Evolutionary conservation across 2,888 invertebrate species (phyloP), one percentile per base, ranked within the genome.

Genomic region (Masnerella sp.): DNA sequence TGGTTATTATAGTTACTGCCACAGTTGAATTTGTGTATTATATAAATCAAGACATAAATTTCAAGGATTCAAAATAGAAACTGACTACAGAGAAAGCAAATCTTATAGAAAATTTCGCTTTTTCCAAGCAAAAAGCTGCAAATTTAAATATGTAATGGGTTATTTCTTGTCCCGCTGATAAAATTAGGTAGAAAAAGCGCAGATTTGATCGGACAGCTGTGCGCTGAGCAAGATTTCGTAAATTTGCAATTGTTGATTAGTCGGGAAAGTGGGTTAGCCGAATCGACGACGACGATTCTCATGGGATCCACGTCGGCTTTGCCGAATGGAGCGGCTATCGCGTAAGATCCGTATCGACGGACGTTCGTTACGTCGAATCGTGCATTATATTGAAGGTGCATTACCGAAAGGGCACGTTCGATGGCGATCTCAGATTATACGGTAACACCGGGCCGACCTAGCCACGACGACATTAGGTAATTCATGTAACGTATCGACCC

Each of bases 381-480:
- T 65, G 61, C 65, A 56, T 75, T 79, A 76, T 61, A 62, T 75
- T 54, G 64, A 52, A 68, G 71, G 67, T 68, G 69, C 70, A 77
- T 78, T 78, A 78, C 73, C 74, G 70, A 65, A 59, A 47, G 65
- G 72, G 54, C 65, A 65, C 54, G 58, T 61, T 54, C 70, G 77
- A 77, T 77, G 71, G 70, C 77, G 75, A 78, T 77, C 74, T 73
- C 75, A 80, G 79, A 79, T 77, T 72, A 74, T 75, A 73, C 58
- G 61, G 43, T 58, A 62, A 76, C 71, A 76, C 56, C 70, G 72
- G 62, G 65, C 68, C 73, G 73, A 76, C 59, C 73, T 70, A 71
- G 67, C 74, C 61, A 72, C 77, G 72, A 77, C 75, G 74, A 72
- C 76, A 77, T 74, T 76, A 74, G 77, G 74, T 78, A 74, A 78